Conservation (phyloP, 2,797 vertebrate species). For the Sciurus carolinensis region DNA sequence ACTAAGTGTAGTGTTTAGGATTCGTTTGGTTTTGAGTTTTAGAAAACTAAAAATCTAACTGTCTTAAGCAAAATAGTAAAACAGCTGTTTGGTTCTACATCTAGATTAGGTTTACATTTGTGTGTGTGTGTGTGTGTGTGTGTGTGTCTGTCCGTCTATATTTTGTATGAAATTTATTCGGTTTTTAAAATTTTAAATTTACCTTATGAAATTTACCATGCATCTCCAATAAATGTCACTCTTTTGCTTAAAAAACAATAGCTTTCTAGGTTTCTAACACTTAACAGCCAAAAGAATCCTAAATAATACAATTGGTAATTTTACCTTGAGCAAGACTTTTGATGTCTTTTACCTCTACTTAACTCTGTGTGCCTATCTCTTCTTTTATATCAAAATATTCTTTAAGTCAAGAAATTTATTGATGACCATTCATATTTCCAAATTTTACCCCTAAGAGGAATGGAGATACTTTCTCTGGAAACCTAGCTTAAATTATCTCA, state of each 20-base stretch:
- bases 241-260: not conserved
- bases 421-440: not conserved
- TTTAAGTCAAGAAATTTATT: not conserved
- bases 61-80: not conserved
- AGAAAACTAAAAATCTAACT: slow-evolving; percentile 3
- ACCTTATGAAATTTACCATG: not conserved
- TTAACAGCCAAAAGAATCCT: not conserved
- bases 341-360: not conserved
- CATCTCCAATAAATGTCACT: not conserved
- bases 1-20: not conserved
- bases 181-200: no score
- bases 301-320: not conserved
- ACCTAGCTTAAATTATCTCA: not conserved
- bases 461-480: not conserved
- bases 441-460: not conserved
- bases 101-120: no score
- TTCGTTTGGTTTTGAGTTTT: not conserved
- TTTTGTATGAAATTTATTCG: no score
- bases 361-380: not conserved
- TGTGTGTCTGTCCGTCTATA: no score
- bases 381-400: not conserved
- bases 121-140: no score
- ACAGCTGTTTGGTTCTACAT: not conserved
- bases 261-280: not conserved
- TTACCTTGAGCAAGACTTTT: not conserved